A percentile compares a stretch with the other conserved stretches of the same genome.
These are phyloP conservation scores for Caenorhabditis panamensis DNA, from an alignment of 2,888 invertebrate genomes.

Conservation along the genomic window DNA sequence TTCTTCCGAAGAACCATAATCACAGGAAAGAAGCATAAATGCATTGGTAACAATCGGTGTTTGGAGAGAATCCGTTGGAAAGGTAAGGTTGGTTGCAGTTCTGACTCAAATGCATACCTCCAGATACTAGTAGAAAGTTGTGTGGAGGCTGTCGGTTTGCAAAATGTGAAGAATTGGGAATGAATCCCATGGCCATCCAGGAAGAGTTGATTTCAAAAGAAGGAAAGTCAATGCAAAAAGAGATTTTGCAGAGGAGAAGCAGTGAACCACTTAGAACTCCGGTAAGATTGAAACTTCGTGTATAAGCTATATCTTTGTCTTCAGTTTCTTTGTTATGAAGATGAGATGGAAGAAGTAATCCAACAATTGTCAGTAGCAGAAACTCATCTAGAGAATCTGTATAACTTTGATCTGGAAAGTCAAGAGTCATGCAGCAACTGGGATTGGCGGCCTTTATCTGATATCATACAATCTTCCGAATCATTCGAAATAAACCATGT, in stretches of 20 bases:
- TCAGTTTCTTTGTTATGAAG: too few species aligned
- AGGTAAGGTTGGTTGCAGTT: too few species aligned
- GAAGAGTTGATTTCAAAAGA: background rate
- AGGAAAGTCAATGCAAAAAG: background rate
- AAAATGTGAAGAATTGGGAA: constrained; percentile 23
- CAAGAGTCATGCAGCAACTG: too few species aligned
- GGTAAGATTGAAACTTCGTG: background rate
- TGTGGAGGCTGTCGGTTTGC: constrained; percentile 18
- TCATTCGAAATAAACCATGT: background rate
- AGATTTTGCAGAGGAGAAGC: background rate
- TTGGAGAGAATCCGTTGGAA: constrained; percentile 6
- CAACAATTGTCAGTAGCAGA: too few species aligned
- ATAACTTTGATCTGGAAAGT: too few species aligned
- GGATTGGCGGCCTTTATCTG: background rate
- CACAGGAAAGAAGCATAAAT: constrained; percentile 13
- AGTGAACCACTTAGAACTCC: background rate
- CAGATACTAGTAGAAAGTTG: background rate
- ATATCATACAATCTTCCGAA: background rate
- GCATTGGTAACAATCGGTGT: constrained; percentile 5
- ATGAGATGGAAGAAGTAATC: too few species aligned
- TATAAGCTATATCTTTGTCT: too few species aligned
- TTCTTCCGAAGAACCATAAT: constrained; percentile 46
- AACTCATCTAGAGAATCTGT: too few species aligned
- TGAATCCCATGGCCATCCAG: constrained; percentile 18
- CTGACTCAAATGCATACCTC: background rate